Evolutionary conservation across 2,797 vertebrate genomes (phyloP), one percentile per base, ranked within the genome.

Genomic region (Anguilla anguilla): DNA sequence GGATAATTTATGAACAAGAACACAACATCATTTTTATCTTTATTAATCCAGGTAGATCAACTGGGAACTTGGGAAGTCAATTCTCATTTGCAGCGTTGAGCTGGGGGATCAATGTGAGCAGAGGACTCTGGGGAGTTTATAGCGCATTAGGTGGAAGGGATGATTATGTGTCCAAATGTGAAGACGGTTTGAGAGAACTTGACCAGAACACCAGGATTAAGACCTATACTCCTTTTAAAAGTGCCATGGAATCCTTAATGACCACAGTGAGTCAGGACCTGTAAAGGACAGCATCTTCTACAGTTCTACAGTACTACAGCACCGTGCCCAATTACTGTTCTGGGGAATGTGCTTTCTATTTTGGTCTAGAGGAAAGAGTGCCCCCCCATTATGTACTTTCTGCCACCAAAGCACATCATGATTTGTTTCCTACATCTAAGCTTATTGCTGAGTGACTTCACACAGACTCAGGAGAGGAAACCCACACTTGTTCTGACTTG

Each of bases 1-100:
- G 25, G 77, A 3, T 86, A 64, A 7, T 85, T 85, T 85, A 57
- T 83, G 31, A 83, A 22, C 22, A 7, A 83, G 61, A 79, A 83
- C 22, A 64, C 35, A 55, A 59, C 11, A 25, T 59, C 57, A 10
- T 67, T 67, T 28, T 28, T 67, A 6, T 5, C 64, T 69, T 69
- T 69, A 69, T 69, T 69, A 28, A n/a, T n/a, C 64, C 25, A 69
- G 64, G 64, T 69, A 69, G 64, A 69, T 69, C 64, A 69, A 69
- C 64, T 69, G 64, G 64, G 64, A 28, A 64, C 59, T 64, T 64
- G 17, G 17, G 59, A 28, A n/a, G 64, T 69, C 64, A 69, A 69
- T 69, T 69, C 64, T 69, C 64, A 69, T 69, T 69, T 28, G 64
- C 64, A 28, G 25, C 28, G n/a, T 28, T 69, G 64, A 69, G 64